phyloP scores from a whole-genome alignment of 2,113 vertebrate genomes.

The Coracopsis vasa region DNA sequence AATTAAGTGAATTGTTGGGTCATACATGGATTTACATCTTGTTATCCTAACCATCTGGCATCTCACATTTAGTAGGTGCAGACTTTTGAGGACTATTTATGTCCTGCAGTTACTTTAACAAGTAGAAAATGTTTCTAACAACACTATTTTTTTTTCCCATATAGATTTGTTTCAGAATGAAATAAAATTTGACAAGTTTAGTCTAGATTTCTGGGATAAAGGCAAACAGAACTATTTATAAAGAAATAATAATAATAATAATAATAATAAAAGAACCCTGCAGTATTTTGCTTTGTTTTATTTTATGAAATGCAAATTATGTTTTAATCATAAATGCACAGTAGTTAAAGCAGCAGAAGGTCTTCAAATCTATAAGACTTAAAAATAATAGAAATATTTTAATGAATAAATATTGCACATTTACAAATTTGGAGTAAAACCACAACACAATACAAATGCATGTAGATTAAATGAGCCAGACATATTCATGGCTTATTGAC shows the following conservation, averaged over 20 bases:
- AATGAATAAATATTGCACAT: not conserved
- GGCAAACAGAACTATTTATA: not conserved
- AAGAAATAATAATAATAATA: too few species aligned
- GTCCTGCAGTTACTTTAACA: not conserved
- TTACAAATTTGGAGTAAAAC: not conserved
- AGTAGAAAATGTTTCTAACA: not conserved
- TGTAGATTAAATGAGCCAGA: not conserved
- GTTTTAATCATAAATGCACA: not conserved
- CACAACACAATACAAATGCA: not conserved
- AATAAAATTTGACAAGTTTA: not conserved
- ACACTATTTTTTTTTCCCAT: not conserved
- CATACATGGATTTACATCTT: not conserved
- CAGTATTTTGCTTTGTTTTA: not conserved
- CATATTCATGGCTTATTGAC: not conserved
- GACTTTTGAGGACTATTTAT: not conserved
- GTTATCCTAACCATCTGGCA: not conserved
- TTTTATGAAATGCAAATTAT: not conserved
- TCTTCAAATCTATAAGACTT: not conserved
- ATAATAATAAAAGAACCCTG: not conserved
- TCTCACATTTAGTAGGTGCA: not conserved
- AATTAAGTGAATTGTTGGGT: not conserved
- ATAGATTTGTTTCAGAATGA: not conserved
- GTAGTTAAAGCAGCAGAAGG: not conserved
- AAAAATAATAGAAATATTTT: not conserved
- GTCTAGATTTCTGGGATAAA: not conserved